Percentiles rank a stretch among this genome's conserved stretches.
Evolutionary conservation across 2,797 vertebrate genomes (phyloP).

Genomic region (Melanotaenia parkinsoni): DNA sequence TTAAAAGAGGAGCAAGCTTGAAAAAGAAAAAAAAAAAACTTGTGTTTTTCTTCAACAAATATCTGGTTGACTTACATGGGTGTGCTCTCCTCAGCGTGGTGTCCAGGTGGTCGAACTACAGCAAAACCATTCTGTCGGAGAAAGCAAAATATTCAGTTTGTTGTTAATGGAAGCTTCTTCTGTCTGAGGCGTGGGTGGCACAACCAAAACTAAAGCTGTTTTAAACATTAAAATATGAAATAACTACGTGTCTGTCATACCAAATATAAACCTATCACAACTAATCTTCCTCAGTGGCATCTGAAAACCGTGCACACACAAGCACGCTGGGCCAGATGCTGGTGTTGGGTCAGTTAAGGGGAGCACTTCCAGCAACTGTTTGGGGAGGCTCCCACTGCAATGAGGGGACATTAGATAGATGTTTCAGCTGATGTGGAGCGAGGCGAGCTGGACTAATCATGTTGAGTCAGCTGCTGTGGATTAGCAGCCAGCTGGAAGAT

Average conservation of each 20-base stretch:
- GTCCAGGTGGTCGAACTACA: conserved; percentile 94
- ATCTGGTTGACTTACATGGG: conserved; percentile 89
- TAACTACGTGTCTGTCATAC: neutral
- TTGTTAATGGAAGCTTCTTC: neutral
- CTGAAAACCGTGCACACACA: neutral
- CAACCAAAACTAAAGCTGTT: neutral
- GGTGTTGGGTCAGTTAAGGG: conserved; percentile 49
- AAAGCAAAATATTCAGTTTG: conserved; percentile 24
- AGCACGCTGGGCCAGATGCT: conserved; percentile 26
- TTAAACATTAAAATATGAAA: neutral
- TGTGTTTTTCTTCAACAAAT: neutral
- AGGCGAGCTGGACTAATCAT: conserved; percentile 73
- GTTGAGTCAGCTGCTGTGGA: conserved; percentile 80
- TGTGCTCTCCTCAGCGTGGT: conserved; percentile 96
- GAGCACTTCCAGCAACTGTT: conserved; percentile 44
- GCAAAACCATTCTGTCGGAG: conserved; percentile 93
- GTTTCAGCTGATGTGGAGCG: conserved; percentile 60
- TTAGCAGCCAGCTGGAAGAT: conserved; percentile 75
- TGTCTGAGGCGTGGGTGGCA: too few species aligned
- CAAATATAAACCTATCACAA: neutral
- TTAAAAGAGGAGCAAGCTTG: neutral
- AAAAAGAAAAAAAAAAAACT: neutral
- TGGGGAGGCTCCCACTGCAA: conserved; percentile 47
- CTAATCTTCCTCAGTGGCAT: neutral
- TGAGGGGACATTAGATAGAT: conserved; percentile 70